phyloP scores from a whole-genome alignment of 2,113 vertebrate species.

The Gymnogyps californianus region DNA sequence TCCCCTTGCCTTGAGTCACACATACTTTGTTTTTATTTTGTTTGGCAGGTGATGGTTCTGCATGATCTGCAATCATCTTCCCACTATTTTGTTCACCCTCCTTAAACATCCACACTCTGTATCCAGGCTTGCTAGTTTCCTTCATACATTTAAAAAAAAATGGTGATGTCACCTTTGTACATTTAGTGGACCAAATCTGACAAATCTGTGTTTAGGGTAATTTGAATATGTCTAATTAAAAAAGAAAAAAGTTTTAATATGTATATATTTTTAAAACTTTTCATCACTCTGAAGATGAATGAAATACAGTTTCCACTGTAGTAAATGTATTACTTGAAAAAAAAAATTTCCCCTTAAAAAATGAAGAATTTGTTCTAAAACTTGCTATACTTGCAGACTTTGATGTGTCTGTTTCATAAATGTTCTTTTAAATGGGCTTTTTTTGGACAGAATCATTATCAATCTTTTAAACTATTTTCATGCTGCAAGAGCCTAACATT shows the following conservation, averaged over 20 bases:
- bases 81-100: slow-evolving; percentile 44
- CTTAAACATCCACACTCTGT: slow-evolving; percentile 36
- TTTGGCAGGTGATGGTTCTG: slow-evolving; percentile 64
- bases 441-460: background rate
- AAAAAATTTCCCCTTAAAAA: background rate
- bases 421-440: background rate
- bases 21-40: slow-evolving; percentile 60
- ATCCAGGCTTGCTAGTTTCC: slow-evolving; percentile 31
- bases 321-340: too few relatives aligned
- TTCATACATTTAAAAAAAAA: background rate
- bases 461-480: background rate
- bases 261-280: background rate
- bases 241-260: background rate
- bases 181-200: background rate
- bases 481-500: background rate
- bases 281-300: background rate
- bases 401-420: background rate
- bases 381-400: background rate
- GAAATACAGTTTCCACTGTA: background rate
- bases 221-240: background rate
- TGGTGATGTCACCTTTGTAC: slow-evolving; percentile 63
- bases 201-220: background rate
- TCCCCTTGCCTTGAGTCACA: slow-evolving; percentile 24
- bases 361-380: background rate
- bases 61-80: slow-evolving; percentile 66